Evolutionary conservation across 2,888 invertebrate species (phyloP).

Genomic region (Acrobeloides nanus): DNA sequence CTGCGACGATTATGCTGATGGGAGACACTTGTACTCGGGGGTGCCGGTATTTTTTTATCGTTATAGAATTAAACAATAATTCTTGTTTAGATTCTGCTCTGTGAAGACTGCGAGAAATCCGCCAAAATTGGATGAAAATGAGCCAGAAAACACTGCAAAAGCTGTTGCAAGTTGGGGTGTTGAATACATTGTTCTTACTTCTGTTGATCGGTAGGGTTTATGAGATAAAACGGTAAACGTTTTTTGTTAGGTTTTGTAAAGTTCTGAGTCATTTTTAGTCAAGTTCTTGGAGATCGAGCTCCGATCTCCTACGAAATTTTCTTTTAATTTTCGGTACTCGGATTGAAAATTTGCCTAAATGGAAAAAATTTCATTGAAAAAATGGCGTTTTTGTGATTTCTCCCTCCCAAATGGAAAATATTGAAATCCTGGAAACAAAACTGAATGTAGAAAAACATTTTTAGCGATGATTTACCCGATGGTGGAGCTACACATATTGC

Average conservation of each 20-base stretch:
- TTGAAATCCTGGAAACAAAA: not conserved
- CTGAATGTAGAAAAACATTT: constrained; percentile 10
- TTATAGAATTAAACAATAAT: not conserved
- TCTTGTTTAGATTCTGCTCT: constrained; percentile 74
- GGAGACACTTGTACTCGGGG: constrained; percentile 98
- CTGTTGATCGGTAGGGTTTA: constrained; percentile 71
- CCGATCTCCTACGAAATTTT: no score
- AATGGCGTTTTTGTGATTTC: not conserved
- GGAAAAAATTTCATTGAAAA: no score
- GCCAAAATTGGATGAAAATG: constrained; percentile 77
- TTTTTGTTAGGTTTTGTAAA: constrained; percentile 4
- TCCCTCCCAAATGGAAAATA: constrained; percentile 1
- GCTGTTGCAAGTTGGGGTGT: constrained; percentile 90
- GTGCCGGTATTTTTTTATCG: constrained; percentile 59
- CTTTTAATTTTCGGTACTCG: not conserved
- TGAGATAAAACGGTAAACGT: no score
- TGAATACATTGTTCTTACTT: constrained; percentile 92
- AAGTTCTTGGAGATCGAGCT: no score
- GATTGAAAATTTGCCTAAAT: not conserved
- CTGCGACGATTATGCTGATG: constrained; percentile 97
- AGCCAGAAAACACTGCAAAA: constrained; percentile 82
- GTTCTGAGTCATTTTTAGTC: no score
- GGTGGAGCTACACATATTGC: constrained; percentile 90
- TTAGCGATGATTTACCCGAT: constrained; percentile 77
- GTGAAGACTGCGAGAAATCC: constrained; percentile 88